Evolutionary conservation across 2,797 vertebrate genomes (phyloP).

Genomic region (Poecile montanus): DNA sequence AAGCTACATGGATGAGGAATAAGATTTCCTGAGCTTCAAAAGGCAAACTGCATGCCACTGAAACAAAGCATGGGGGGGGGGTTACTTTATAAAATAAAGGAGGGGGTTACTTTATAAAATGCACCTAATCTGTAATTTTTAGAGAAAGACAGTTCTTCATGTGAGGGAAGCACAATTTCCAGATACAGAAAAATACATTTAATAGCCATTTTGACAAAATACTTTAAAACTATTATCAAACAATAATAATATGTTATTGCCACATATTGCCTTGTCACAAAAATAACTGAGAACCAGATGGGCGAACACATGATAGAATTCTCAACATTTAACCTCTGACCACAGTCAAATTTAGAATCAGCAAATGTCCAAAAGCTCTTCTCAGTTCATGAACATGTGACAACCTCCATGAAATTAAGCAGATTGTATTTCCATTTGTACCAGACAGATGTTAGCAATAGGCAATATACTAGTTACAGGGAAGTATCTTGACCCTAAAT

Average conservation of each 20-base stretch:
- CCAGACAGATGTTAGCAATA: not conserved
- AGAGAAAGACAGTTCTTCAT: not conserved
- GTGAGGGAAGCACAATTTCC: not conserved
- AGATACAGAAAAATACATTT: not conserved
- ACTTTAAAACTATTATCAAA: conserved; percentile 13
- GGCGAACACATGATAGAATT: not conserved
- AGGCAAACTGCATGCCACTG: not conserved
- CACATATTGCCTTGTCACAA: not conserved
- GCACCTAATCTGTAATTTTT: not conserved
- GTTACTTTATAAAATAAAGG: not conserved
- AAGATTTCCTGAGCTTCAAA: not conserved
- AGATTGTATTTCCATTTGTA: not conserved
- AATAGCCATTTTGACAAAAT: not conserved
- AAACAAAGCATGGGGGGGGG: not conserved
- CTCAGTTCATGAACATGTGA: not conserved
- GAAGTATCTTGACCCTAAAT: not conserved
- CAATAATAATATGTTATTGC: not conserved
- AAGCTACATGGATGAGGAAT: not conserved
- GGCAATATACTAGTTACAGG: not conserved
- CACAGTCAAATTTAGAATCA: conserved; percentile 16
- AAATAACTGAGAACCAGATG: conserved; percentile 27
- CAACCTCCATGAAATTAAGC: not conserved
- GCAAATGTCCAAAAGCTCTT: conserved; percentile 2
- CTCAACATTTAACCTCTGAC: not conserved
- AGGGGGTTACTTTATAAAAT: not conserved